These are phyloP conservation scores for Chiloscyllium punctatum DNA, from an alignment of 2,797 vertebrate species.

Conservation along the genomic window DNA sequence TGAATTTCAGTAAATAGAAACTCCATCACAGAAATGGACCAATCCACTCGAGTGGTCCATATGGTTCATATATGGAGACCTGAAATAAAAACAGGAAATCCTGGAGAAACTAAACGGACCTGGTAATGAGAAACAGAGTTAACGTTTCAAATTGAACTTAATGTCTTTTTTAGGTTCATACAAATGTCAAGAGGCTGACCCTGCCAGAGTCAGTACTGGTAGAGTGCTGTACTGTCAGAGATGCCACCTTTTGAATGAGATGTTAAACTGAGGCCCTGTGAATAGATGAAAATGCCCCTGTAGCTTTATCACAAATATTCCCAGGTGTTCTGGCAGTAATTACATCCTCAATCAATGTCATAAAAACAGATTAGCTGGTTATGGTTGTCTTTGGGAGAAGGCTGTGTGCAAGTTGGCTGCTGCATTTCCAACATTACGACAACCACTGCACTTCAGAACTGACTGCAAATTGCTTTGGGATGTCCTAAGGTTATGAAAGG, in stretches of 20 bases:
- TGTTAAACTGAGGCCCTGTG: not conserved
- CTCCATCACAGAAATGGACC: not conserved
- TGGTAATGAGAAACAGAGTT: too few species aligned
- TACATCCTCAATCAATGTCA: not conserved
- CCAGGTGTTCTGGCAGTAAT: not conserved
- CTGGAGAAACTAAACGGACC: too few species aligned
- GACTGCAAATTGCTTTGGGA: not conserved
- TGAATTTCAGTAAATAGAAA: not conserved
- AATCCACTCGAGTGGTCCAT: not conserved
- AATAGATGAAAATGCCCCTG: not conserved
- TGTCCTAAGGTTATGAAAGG: not conserved
- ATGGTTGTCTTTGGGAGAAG: not conserved
- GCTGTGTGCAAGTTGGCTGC: not conserved
- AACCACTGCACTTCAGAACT: not conserved
- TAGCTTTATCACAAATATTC: not conserved
- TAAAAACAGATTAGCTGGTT: not conserved
- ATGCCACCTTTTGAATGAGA: not conserved
- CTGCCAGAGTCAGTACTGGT: not conserved
- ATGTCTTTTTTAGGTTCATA: too few species aligned
- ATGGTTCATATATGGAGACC: not conserved
- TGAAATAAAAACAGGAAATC: too few species aligned
- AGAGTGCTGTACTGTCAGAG: not conserved
- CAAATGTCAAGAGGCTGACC: not conserved
- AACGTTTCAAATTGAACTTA: too few species aligned
- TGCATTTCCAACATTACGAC: not conserved